Percentiles rank a stretch among this genome's conserved stretches.
These are phyloP conservation scores for Drosophila athabasca DNA, from an alignment of 1,140 invertebrate species.

Conservation along the genomic window DNA sequence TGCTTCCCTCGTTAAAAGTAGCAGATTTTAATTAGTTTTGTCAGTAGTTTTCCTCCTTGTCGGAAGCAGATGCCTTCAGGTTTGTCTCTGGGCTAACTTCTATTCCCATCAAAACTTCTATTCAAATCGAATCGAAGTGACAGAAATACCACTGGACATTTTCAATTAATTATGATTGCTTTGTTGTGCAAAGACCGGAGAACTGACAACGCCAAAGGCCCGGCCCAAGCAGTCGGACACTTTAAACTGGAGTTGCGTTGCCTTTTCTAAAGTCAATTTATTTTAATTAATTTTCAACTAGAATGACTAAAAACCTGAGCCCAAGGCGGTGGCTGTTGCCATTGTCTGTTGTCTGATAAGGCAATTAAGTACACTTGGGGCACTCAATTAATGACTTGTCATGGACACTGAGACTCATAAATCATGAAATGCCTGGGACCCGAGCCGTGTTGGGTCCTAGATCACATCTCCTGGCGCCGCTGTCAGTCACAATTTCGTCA, in stretches of 20 bases:
- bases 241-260: constrained; percentile 3
- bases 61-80: background rate
- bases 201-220: background rate
- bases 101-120: background rate
- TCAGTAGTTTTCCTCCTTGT: no score
- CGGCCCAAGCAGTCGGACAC: no score
- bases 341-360: constrained; percentile 38
- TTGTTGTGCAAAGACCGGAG: background rate
- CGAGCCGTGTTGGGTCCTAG: no score
- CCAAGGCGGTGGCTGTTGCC: constrained; percentile 5
- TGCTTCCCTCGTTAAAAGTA: no score
- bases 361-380: constrained; percentile 56
- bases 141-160: background rate
- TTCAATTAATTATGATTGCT: constrained; percentile 20
- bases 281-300: constrained; percentile 52
- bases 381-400: constrained; percentile 73
- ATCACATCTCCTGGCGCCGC: constrained; percentile 15
- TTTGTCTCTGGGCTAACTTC: no score
- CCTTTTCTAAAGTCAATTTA: constrained; percentile 28
- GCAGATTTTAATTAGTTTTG: no score
- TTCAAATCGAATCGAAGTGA: background rate
- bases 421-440: constrained; percentile 30
- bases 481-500: constrained; percentile 55
- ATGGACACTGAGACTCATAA: constrained; percentile 63
- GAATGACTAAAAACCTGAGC: constrained; percentile 18